Evolutionary conservation across 2,113 vertebrate genomes (phyloP), one percentile per base, ranked within the genome.

Genomic region (Hypocryptadius cinnamomeus): DNA sequence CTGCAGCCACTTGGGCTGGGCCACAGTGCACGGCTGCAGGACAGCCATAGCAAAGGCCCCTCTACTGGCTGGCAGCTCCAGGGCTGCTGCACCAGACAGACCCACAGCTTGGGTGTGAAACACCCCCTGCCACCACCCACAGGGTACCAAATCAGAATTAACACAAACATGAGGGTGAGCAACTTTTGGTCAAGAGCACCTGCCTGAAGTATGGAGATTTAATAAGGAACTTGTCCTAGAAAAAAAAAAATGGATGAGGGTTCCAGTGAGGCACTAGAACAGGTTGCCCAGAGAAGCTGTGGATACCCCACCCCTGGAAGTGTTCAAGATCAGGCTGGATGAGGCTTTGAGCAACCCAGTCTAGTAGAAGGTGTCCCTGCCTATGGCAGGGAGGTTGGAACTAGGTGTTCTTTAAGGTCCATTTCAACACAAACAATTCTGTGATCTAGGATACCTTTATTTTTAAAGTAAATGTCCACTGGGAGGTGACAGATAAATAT

Each of bases 21-120:
- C n/a, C 1, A 3, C 70, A 83, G 57, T 0, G 0, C 57, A 37
- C 0, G 0, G 33, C 64, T 51, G 53, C 11, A 59, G 0, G 5
- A n/a, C 15, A 53, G 35, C 27, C 20, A 4, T 6, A 47, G 68
- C 47, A 73, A 87, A 81, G 42, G 35, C 42, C 44, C 13, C 25
- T n/a, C 39, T 23, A 4, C 31, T 60, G 31, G 45, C 45, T 28
- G 39, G 78, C 7, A 8, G 35, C 64, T 42, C 44, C 0, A 0
- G 47, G 9, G 37, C 15, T 76, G 17, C 65, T 37, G 16, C 5
- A 3, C 22, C 33, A 80, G 45, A 21, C 1, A 1, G 60, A 84
- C 6, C 12, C 11, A 4, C 30, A 57, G 2, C 1, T 4, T 10
- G 25, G 44, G 5, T 31, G 16, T 37, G 31, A 47, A 83, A 86